Evolutionary conservation across 2,113 vertebrate genomes (phyloP), one percentile per base, ranked within the genome.

Genomic region (Anolis sagrei): DNA sequence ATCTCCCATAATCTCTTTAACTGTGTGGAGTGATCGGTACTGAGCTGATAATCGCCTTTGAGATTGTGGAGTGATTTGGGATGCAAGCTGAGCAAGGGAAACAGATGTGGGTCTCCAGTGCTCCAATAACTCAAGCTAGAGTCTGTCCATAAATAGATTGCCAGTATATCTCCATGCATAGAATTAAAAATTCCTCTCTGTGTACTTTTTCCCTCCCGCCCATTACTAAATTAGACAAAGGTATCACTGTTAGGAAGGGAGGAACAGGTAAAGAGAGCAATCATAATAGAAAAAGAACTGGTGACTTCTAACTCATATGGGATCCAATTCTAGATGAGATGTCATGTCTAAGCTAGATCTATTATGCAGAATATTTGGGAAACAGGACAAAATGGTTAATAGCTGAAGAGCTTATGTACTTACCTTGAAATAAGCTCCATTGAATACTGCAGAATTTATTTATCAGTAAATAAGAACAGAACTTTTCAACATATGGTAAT

Each of bases 41-140:
- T n/a, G 29, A 66, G 36, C 73, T 13, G 34, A 49, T 85, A 85
- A 85, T 85, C 68, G 18, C 76, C 84, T 85, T n/a, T 7, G 76
- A 78, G 74, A 44, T 70, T 27, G 34, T 13, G 25, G 14, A 51
- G 19, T 36, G n/a, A 19, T 32, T 83, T 44, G 44, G 25, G 29
- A 14, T 39, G 19, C 70, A 83, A 44, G 36, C 54, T 74, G 18
- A 39, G 62, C 18, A 69, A 44, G 48, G 27, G 16, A 49, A 72
- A 19, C 64, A 79, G 19, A 13, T 54, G 5, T 39, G 23, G 51
- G 69, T 16, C 32, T 23, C 69, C n/a, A 54, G 34, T 34, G 34
- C n/a, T 29, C 25, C 69, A 61, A 4, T 39, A 23, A 44, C 49
- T 61, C 7, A 10, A 74, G 61, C 13, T 13, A 32, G 51, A 82